Evolutionary conservation across 2,888 invertebrate genomes (phyloP), one percentile per base, ranked within the genome.

Genomic region (Terebella lapidaria): DNA sequence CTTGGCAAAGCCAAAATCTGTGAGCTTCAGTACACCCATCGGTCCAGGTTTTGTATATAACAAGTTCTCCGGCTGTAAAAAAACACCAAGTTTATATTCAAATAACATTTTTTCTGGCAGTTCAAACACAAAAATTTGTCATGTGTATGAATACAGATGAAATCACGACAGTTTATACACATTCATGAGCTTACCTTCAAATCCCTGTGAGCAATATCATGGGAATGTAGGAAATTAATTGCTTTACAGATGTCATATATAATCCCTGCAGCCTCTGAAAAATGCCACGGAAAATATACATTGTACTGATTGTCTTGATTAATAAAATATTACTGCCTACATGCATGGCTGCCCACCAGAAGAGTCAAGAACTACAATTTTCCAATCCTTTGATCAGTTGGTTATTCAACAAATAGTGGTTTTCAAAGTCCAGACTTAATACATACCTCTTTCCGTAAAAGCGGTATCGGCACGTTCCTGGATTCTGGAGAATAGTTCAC

Each of bases 1-100:
- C 81, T 99, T 99, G 18, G 99, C 97, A 84, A 99, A 99, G 5
- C 99, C 99, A 82, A 99, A 99, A 83, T 99, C 99, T 1, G 97
- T 99, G 73, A 99, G 83, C 81, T 99, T 99, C 64, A 99, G 85
- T 61, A 89, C 85, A n/a, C 91, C 94, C 86, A 88, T 78, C 83
- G 85, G 72, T 85, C 88, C 25, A 61, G 72, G 71, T 49, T 67
- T 70, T 18, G 92, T 89, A 81, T 95, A 97, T 1, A 99, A 84
- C 54, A 99, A 84, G 83, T 99, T 99, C 83, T 97, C 97, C 5
- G 85, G 85, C 80, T 82, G 74, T 25, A 73, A 62, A 62, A 56
- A 22, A 46, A 45, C 18, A 10, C 18, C 53, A 58, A 28, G 4
- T 25, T 18, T 54, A 51, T 4, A 25, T 57, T 10, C 5, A 57